phyloP scores from a whole-genome alignment of 2,797 vertebrate genomes.

The Melanotaenia pygmaea region DNA sequence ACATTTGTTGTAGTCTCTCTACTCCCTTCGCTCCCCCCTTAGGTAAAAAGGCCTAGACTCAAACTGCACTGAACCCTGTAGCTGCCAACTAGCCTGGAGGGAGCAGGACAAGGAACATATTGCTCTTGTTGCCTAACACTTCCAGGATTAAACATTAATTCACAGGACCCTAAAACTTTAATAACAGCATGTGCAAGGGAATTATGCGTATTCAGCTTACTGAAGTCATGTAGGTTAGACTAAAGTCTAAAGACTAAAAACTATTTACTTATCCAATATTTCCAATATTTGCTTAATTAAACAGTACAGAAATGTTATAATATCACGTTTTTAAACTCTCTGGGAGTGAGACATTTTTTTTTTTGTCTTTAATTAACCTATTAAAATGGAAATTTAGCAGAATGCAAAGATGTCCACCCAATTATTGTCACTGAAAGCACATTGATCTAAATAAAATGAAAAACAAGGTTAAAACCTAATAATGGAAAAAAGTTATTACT shows the following conservation, averaged over 20 bases:
- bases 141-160: slow-evolving; percentile 84
- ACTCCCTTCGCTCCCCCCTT: slow-evolving; percentile 26
- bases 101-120: slow-evolving; percentile 79
- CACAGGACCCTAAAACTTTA: slow-evolving; percentile 76
- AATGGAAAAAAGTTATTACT: background rate
- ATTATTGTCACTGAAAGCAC: background rate
- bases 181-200: slow-evolving; percentile 70
- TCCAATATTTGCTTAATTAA: slow-evolving; percentile 38
- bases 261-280: slow-evolving; percentile 27
- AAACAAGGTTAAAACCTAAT: background rate
- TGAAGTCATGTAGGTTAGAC: slow-evolving; percentile 25
- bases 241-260: slow-evolving; percentile 23
- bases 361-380: slow-evolving; percentile 30
- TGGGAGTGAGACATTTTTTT: slow-evolving; percentile 12
- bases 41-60: slow-evolving; percentile 67
- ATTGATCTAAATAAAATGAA: background rate
- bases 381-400: slow-evolving; percentile 19
- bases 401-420: slow-evolving; percentile 8
- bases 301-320: slow-evolving; percentile 10
- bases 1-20: slow-evolving; percentile 42
- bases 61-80: slow-evolving; percentile 58
- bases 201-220: slow-evolving; percentile 38
- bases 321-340: slow-evolving; percentile 16
- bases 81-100: slow-evolving; percentile 75
- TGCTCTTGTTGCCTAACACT: slow-evolving; percentile 72